These are phyloP conservation scores for Melozone crissalis DNA, from an alignment of 2,113 vertebrate genomes.

Conservation along the genomic window DNA sequence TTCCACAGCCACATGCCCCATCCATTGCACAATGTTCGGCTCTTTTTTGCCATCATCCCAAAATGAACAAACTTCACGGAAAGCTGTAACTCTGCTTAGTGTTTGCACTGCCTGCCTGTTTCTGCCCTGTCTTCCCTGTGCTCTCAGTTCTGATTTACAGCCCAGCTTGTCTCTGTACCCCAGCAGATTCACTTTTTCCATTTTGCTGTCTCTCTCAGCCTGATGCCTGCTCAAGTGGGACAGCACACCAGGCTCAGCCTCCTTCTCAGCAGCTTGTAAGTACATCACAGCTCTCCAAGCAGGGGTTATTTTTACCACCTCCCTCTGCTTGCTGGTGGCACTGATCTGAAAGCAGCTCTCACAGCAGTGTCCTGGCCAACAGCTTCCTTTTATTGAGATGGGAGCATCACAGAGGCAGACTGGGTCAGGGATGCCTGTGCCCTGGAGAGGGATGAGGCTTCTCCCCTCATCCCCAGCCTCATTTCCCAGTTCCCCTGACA, in stretches of 20 bases:
- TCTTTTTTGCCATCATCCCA: not conserved
- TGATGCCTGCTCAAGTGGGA: not conserved
- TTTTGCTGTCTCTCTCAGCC: not conserved
- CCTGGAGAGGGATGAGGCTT: not conserved
- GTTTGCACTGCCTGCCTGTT: not conserved
- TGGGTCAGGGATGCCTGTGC: not conserved
- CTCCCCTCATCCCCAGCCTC: not conserved
- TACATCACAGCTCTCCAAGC: not conserved
- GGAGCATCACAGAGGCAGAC: not conserved
- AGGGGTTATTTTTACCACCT: not conserved
- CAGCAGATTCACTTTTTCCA: constrained; percentile 32
- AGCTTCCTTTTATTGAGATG: not conserved
- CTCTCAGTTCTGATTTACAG: not conserved
- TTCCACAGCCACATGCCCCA: not conserved
- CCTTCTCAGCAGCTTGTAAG: not conserved
- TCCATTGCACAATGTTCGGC: not conserved
- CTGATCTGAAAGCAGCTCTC: not conserved
- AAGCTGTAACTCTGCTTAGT: not conserved
- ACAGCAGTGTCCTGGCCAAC: not conserved
- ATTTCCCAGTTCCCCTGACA: not conserved
- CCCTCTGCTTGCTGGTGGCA: not conserved
- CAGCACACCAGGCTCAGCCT: not conserved
- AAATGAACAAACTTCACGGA: rapidly evolving
- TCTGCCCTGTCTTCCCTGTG: not conserved
- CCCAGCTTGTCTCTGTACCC: not conserved